Evolutionary conservation across 2,113 vertebrate species (phyloP).

Genomic region (Mus musculus): GRCm39 chr2:50330001-50330500

Average conservation of each 20-base stretch:
- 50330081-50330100: constrained; percentile 4
- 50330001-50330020: neutral
- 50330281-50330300: constrained; percentile 3
- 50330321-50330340: constrained; percentile 13
- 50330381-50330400: neutral
- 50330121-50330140: neutral
- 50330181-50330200: neutral
- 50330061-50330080: neutral
- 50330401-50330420: constrained; percentile 68
- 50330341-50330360: neutral
- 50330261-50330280: neutral
- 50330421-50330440: neutral
- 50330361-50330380: constrained; percentile 48
- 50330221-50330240: neutral
- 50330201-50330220: neutral
- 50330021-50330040: neutral
- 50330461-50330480: constrained; percentile 2
- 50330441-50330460: constrained; percentile 38
- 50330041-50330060: neutral
- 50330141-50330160: neutral
- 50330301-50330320: constrained; percentile 27
- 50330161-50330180: constrained; percentile 17
- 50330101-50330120: neutral
- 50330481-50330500: constrained; percentile 23
- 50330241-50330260: neutral